Evolutionary conservation across 2,113 vertebrate genomes (phyloP), one percentile per base, ranked within the genome.

Genomic region (Sapajus apella): DNA sequence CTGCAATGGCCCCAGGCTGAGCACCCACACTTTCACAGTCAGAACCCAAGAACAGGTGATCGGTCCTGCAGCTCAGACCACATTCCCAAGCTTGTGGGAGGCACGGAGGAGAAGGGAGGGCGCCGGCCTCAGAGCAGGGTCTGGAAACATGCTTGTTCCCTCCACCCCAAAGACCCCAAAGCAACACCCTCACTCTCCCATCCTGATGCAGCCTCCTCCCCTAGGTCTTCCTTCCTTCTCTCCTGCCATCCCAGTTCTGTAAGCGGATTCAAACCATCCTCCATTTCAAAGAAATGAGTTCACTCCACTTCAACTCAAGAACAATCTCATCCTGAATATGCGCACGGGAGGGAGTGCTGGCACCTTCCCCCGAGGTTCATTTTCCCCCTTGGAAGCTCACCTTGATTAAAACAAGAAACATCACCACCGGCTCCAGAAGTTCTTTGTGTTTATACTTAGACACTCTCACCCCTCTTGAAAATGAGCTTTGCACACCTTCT

Each of bases 151-250:
- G 17, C 20, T 58, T 32, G 7, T 10, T 25, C 45, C 52, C 37
- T 47, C 75, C 10, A 23, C n/a, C 64, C 56, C 2, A 11, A 16
- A 56, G 18, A 75, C 25, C 17, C 3, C 66, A 21, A 0, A 6
- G 8, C 3, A 32, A 61, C n/a, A 56, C n/a, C 0, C 30, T 50
- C 0, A 4, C 12, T 7, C 5, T 47, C 45, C n/a, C n/a, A 16
- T 3, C 6, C 56, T 7, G 4, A 8, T 37, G 40, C 35, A 58
- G 52, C 43, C 3, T 9, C 68, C 45, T 8, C 11, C 17, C 73
- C 30, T 14, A 6, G 37, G 17, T 30, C 25, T 3, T 8, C 18
- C 45, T 17, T 16, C 80, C 58, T 45, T 8, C 20, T 20, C 27
- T 23, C 58, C 5, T 1, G 20, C 10, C 50, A 32, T 16, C 8